These are phyloP conservation scores for Idris sp. DNA, from an alignment of 1,140 invertebrate genomes.

Conservation along the genomic window DNA sequence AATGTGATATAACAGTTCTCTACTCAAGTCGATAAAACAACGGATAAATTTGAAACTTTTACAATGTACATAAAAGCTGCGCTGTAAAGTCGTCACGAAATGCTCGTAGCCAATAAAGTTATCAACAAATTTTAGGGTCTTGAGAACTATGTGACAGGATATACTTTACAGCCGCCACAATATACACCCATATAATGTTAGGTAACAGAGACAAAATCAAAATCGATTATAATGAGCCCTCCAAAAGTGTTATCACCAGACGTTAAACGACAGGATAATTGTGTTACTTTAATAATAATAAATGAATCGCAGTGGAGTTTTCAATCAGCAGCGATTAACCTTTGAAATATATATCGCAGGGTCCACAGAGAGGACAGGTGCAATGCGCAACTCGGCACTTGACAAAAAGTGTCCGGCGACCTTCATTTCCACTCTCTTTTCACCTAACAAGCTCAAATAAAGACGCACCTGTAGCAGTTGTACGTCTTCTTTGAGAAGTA, in stretches of 20 bases:
- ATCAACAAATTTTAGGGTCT: slow-evolving; percentile 53
- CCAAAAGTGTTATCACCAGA: too few species aligned
- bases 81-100: slow-evolving; percentile 18
- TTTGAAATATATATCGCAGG: slow-evolving; percentile 29
- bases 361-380: slow-evolving; percentile 51
- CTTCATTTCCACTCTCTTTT: slow-evolving; percentile 61
- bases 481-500: slow-evolving; percentile 38
- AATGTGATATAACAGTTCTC: too few species aligned
- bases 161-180: slow-evolving; percentile 13
- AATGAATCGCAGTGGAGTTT: too few species aligned
- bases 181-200: too few species aligned
- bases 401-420: slow-evolving; percentile 52
- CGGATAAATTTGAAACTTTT: slow-evolving; percentile 24
- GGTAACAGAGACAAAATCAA: too few species aligned
- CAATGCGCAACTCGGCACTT: slow-evolving; percentile 40
- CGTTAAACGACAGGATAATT: too few species aligned
- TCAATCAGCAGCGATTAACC: slow-evolving; percentile 24
- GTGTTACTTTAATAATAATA: too few species aligned
- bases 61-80: too few species aligned
- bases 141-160: slow-evolving; percentile 39
- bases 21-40: slow-evolving; percentile 24
- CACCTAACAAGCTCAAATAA: slow-evolving; percentile 55
- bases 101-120: slow-evolving; percentile 43
- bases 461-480: slow-evolving; percentile 55
- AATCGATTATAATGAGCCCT: too few species aligned